Base-by-base conservation (phyloP, 2,797 vertebrate species). In the Philypnodon macrostomus region DNA sequence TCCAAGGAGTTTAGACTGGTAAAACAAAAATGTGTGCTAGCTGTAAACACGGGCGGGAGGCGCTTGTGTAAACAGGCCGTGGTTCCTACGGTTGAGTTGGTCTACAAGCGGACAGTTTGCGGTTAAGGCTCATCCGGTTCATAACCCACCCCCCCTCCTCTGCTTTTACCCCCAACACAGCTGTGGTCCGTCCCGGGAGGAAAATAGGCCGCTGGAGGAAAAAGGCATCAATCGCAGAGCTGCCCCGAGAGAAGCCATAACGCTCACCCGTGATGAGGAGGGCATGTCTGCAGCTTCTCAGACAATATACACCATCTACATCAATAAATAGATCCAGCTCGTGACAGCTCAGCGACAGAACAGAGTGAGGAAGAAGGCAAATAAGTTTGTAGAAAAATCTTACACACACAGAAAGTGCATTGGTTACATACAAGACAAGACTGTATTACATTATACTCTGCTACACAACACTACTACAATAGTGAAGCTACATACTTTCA, bases 11-110 rank as follows among this genome's bases (percentile, higher is more conserved):
- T 76, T 66, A 74, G 73, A 79, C 73, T 52, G 70, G 63, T 68
- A 68, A 83, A 83, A 81, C 77, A 82, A 77, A 79, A 83, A 86
- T 78, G 74, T 77, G 79, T 76, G 54, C 66, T 40, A 60, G 78
- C 71, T 82, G 70, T 83, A 87, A 88, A 87, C 80, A 82, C 64
- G 53, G 55, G 53, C 75, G 30, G 69, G 81, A 81, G 77, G 74
- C 64, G 56, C 77, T 84, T 84, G 29, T 77, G 76, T 85, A 85
- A 88, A 84, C 81, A 80, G 49, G 75, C 67, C 73, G 11, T 14
- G 47, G 54, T 72, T 81, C 68, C 41, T 70, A 70, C 58, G 63
- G 75, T 70, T 59, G 58, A 69, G 53, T 48, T 39, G 51, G 70
- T 77, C 54, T 53, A 42, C 54, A 77, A 63, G 53, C 13, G 70